A percentile compares a stretch with the other conserved stretches of the same genome.
These are phyloP conservation scores for Salminus brasiliensis DNA, from an alignment of 2,113 vertebrate genomes.

Conservation along the genomic window DNA sequence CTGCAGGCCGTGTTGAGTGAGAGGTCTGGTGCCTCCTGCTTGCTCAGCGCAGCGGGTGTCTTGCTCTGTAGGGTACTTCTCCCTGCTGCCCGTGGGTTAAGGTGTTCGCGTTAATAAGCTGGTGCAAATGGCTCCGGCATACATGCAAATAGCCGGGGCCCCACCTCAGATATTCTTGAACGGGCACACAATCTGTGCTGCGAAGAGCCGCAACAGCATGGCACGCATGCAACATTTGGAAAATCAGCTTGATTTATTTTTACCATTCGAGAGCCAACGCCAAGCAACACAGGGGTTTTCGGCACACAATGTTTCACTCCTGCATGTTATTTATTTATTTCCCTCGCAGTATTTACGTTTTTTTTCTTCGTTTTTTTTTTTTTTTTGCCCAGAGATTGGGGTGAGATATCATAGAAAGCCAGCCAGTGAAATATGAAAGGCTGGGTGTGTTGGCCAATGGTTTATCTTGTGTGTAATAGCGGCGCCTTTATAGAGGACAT, in stretches of 20 bases:
- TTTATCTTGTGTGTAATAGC: constrained; percentile 31
- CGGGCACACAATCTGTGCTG: constrained; percentile 82
- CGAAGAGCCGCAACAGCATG: constrained; percentile 78
- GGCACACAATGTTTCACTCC: constrained; percentile 80
- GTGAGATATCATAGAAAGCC: constrained; percentile 51
- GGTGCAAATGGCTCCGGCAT: constrained; percentile 73
- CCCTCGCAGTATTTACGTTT: constrained; percentile 48
- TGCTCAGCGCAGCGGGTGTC: constrained; percentile 44
- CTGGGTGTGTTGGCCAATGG: constrained; percentile 44
- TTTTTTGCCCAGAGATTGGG: constrained; percentile 57
- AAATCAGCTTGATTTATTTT: constrained; percentile 88
- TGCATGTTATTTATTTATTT: constrained; percentile 65
- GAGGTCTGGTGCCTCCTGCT: constrained; percentile 48
- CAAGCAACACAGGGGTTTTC: constrained; percentile 84
- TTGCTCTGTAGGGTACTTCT: constrained; percentile 58
- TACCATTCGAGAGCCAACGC: constrained; percentile 75
- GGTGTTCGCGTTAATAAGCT: constrained; percentile 81
- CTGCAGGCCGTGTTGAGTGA: constrained; percentile 38
- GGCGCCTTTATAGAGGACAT: constrained; percentile 47
- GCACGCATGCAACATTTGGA: constrained; percentile 81
- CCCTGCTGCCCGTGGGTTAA: constrained; percentile 70
- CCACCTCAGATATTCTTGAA: constrained; percentile 76
- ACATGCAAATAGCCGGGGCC: constrained; percentile 70
- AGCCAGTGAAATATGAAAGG: constrained; percentile 49
- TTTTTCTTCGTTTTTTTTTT: constrained; percentile 12